phyloP scores from a whole-genome alignment of 2,113 vertebrate genomes.

The Piliocolobus tephrosceles region DNA sequence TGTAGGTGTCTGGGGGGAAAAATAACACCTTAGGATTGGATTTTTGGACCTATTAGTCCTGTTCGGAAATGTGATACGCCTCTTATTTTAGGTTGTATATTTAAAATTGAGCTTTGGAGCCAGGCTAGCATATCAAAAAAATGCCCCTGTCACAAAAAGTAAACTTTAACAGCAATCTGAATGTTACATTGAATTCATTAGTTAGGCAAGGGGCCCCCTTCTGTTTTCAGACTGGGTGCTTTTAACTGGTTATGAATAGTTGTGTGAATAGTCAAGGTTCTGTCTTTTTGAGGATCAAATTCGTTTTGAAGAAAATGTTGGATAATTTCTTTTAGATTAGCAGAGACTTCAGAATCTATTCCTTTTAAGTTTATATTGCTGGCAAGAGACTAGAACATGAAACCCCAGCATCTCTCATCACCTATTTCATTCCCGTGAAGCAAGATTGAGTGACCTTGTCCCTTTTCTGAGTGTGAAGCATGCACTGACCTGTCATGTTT shows the following conservation, averaged over 20 bases:
- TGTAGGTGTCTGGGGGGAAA: not conserved
- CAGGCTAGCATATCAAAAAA: slow-evolving; percentile 27
- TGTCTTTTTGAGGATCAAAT: not conserved
- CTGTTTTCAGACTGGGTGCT: not conserved
- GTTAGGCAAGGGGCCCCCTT: not conserved
- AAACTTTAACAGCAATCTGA: slow-evolving; percentile 57
- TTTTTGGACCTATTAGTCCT: slow-evolving; percentile 44
- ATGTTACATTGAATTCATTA: slow-evolving; percentile 42
- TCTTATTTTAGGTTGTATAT: slow-evolving; percentile 57
- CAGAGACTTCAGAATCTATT: not conserved
- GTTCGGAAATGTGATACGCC: slow-evolving; percentile 1
- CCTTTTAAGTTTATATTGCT: not conserved
- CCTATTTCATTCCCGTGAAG: not conserved
- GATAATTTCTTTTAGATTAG: not conserved
- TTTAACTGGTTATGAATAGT: not conserved
- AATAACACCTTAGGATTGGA: slow-evolving; percentile 28
- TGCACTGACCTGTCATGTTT: not conserved
- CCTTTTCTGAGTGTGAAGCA: not conserved
- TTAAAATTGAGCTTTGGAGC: slow-evolving; percentile 37
- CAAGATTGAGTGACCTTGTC: not conserved
- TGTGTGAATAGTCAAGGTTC: not conserved
- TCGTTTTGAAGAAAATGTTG: not conserved
- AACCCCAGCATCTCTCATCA: not conserved
- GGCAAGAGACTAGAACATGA: not conserved
- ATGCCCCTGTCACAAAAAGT: slow-evolving; percentile 44